Base-by-base conservation (phyloP, 2,888 invertebrate genomes). In the Rhagonycha fulva region DNA sequence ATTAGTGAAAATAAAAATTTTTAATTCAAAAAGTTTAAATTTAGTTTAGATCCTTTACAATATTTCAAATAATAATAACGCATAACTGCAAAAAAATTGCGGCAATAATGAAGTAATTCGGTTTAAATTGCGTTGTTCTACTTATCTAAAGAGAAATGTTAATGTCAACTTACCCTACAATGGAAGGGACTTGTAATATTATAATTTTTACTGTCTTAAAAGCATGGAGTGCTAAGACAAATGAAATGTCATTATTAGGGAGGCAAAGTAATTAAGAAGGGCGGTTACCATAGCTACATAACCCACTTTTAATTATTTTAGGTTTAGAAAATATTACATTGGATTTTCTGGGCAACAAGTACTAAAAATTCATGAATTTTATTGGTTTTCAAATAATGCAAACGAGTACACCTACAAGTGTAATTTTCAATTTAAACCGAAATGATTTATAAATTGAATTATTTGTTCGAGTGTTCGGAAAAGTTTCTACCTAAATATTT, bases 231-330 rank as follows among this genome's bases (percentile, higher is more conserved):
- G 74, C 74, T 74, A 68, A 74, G 74, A 74, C 70, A 74, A 74
- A 74, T 74, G 74, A 74, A 74, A 74, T 70, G 74, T 74, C 74
- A 74, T 74, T 74, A 74, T 74, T 74, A 74, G 69, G 74, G 74
- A 69, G 68, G 74, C 74, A 63, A 47, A 69, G 74, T 70, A 74
- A 74, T 74, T 74, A 74, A 74, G 74, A 74, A 74, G 74, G 68
- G 74, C 11, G 69, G 69, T 74, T 70, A 68, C 74, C 68, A 74
- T 74, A 62, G 74, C 63, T 74, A 74, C 74, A 74, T 74, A 74
- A 74, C 74, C 74, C 74, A 70, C 69, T 74, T 70, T 70, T 70
- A 74, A 68, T 69, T 74, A 74, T 74, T 70, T 74, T 62, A 28
- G 63, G 26, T 69, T 74, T 47, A 66, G 74, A 74, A 63, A 70